phyloP scores from a whole-genome alignment of 2,888 invertebrate species.

The Stramonita haemastoma region DNA sequence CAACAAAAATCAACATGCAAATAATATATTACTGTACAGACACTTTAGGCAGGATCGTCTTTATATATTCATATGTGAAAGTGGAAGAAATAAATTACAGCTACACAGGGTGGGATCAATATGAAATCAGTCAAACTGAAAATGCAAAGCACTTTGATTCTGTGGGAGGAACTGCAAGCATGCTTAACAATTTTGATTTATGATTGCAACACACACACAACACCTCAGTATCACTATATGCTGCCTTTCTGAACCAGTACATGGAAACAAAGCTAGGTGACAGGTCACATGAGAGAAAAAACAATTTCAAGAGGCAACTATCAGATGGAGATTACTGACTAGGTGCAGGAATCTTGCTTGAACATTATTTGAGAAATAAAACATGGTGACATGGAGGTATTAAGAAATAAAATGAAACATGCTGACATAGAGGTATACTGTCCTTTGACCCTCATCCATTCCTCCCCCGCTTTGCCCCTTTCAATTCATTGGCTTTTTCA shows the following conservation, averaged over 20 bases:
- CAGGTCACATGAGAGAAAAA: not conserved
- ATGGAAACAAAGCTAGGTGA: not conserved
- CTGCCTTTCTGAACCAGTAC: conserved; percentile 3
- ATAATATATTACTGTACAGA: not conserved
- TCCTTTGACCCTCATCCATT: no score
- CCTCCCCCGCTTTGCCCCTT: no score
- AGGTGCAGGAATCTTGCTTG: no score
- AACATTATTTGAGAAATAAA: no score
- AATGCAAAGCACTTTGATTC: conserved; percentile 10
- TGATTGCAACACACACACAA: not conserved
- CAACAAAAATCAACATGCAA: not conserved
- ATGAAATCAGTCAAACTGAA: not conserved
- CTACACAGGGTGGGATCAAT: not conserved
- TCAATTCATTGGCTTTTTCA: no score
- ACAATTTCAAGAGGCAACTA: not conserved
- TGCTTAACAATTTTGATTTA: not conserved
- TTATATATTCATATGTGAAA: no score
- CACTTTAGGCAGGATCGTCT: not conserved
- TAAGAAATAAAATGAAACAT: no score
- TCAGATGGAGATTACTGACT: not conserved
- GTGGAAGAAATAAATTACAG: not conserved
- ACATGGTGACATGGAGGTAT: no score
- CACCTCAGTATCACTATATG: not conserved
- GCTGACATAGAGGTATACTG: no score
- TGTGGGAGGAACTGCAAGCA: not conserved